A percentile compares a stretch with the other conserved stretches of the same genome.
Conservation (phyloP, 2,888 invertebrate genomes). For the Rambutsinella grinnellia region DNA sequence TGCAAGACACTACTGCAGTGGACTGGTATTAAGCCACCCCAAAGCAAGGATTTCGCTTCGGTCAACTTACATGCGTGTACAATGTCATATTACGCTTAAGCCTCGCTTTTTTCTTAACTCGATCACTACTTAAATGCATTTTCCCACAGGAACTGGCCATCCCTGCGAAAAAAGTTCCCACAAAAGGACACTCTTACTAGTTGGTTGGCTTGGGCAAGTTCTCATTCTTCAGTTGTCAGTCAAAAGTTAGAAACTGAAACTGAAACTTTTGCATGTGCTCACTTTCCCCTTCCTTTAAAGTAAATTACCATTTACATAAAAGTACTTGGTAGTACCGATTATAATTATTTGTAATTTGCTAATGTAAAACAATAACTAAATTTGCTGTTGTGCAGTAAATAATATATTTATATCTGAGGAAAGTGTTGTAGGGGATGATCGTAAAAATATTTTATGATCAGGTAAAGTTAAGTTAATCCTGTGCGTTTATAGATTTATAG, state of each 20-base stretch:
- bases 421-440: too few relatives aligned
- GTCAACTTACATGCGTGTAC: background rate
- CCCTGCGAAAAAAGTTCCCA: slow-evolving; percentile 38
- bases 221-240: background rate
- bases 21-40: background rate
- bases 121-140: slow-evolving; percentile 38
- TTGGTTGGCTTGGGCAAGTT: background rate
- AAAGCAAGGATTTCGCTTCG: background rate
- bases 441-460: too few relatives aligned
- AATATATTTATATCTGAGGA: too few relatives aligned
- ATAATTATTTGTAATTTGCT: too few relatives aligned
- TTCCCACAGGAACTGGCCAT: slow-evolving; percentile 53
- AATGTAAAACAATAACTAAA: too few relatives aligned
- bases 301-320: too few relatives aligned
- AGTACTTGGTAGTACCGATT: background rate
- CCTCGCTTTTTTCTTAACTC: slow-evolving; percentile 9
- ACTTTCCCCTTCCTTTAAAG: slow-evolving; percentile 20
- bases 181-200: background rate
- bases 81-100: background rate
- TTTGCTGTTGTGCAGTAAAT: too few relatives aligned
- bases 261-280: background rate
- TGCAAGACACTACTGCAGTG: background rate
- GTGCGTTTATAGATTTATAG: too few relatives aligned
- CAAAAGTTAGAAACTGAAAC: background rate
- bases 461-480: too few relatives aligned